A percentile compares a stretch with the other conserved stretches of the same genome.
phyloP scores from a whole-genome alignment of 2,113 vertebrate species.

The Cephalopholis sonnerati region DNA sequence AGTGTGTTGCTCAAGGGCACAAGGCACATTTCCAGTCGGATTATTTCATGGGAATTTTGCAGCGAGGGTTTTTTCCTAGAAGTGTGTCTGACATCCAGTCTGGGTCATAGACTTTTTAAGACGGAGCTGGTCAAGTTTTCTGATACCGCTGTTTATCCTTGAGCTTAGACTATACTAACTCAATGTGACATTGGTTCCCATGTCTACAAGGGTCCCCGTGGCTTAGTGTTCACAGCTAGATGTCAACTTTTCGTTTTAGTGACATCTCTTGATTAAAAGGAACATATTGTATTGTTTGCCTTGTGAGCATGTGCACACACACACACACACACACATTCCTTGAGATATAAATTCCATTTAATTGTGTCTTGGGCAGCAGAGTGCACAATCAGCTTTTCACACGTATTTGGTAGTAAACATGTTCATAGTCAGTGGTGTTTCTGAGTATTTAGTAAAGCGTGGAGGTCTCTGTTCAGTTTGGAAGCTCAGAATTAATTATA shows the following conservation, averaged over 20 bases:
- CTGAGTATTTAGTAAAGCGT: slow-evolving; percentile 4
- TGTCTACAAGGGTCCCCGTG: slow-evolving; percentile 44
- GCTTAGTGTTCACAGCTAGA: slow-evolving; percentile 22
- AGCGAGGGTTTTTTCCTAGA: slow-evolving; percentile 46
- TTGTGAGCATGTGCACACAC: neutral
- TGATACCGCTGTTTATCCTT: slow-evolving; percentile 65
- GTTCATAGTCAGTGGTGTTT: slow-evolving; percentile 1
- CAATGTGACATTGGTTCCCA: slow-evolving; percentile 75
- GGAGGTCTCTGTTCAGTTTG: neutral
- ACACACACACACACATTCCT: neutral
- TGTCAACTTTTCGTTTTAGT: slow-evolving; percentile 19
- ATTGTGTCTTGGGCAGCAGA: slow-evolving; percentile 34
- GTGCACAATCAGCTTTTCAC: slow-evolving; percentile 8
- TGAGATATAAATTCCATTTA: slow-evolving; percentile 15
- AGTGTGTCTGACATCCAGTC: slow-evolving; percentile 66
- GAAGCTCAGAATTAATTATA: neutral
- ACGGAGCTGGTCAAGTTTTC: slow-evolving; percentile 51
- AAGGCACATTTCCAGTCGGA: slow-evolving; percentile 23
- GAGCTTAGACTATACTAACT: slow-evolving; percentile 77
- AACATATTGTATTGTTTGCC: slow-evolving; percentile 48
- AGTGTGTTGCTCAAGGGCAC: slow-evolving; percentile 59
- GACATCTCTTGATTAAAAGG: slow-evolving; percentile 47
- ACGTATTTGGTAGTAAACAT: slow-evolving; percentile 18
- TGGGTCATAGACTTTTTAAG: slow-evolving; percentile 67
- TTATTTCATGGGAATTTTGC: slow-evolving; percentile 65